Conservation (phyloP, 64 coral and sea anemone species). For the Montipora efflorescens region DNA sequence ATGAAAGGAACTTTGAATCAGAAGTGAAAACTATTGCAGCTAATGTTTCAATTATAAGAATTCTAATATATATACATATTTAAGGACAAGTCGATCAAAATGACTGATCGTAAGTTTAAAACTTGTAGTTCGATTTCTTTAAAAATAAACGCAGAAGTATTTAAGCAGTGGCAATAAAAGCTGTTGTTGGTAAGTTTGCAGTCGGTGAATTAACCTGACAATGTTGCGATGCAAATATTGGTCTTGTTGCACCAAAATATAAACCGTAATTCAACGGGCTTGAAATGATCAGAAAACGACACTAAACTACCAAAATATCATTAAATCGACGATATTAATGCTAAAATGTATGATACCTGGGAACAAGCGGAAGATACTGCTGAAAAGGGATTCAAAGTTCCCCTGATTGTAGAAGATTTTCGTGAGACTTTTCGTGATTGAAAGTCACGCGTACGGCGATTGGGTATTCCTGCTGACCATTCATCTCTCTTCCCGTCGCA, state of each 20-base stretch:
- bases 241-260: background rate
- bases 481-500: background rate
- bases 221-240: background rate
- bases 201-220: no score
- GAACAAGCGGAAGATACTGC: background rate
- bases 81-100: no score
- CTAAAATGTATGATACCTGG: background rate
- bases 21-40: no score
- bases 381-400: background rate
- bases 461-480: constrained; percentile 41
- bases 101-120: no score
- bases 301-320: no score
- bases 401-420: no score
- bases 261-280: background rate
- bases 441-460: background rate
- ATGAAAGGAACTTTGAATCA: no score
- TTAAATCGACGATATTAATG: background rate
- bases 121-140: no score
- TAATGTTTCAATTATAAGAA: no score
- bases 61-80: no score
- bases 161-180: background rate
- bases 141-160: background rate
- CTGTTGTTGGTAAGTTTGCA: background rate
- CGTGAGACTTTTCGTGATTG: no score
- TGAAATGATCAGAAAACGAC: background rate